Conservation (phyloP, 2,888 invertebrate species). For the Aporophyla lueneburgensis region DNA sequence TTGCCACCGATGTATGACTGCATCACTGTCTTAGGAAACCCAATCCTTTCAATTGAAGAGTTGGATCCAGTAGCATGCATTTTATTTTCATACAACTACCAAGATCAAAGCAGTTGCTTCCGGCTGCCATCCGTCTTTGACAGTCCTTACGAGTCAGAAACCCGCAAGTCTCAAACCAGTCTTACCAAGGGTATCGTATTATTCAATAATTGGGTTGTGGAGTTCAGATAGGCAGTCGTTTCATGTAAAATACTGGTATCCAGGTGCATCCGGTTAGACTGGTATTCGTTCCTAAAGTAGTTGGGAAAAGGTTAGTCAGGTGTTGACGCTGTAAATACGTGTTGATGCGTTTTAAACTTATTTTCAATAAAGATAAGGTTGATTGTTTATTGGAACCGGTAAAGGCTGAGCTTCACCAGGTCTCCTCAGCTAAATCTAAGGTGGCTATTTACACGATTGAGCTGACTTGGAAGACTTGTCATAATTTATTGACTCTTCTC, state of each 20-base stretch:
- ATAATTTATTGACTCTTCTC: not conserved
- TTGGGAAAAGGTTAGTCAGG: no score
- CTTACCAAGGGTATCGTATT: no score
- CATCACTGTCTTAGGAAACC: not conserved
- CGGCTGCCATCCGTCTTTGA: no score
- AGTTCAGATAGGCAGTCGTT: no score
- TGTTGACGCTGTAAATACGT: not conserved
- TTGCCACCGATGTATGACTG: not conserved
- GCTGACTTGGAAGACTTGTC: not conserved
- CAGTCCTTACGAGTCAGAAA: no score
- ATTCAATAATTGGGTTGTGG: no score
- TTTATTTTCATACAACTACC: no score
- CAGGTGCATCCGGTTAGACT: no score
- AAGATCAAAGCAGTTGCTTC: no score
- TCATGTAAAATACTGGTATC: no score
- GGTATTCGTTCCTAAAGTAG: no score
- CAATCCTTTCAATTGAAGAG: not conserved
- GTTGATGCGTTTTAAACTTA: not conserved
- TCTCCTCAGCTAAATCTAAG: not conserved
- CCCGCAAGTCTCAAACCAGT: no score
- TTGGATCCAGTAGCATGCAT: not conserved
- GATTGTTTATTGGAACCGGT: not conserved
- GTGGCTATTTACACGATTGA: not conserved
- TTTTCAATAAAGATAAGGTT: not conserved
- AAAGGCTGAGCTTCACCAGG: conserved; percentile 7